phyloP scores from a whole-genome alignment of 2,888 invertebrate species.

The Hyppa rectilinea region DNA sequence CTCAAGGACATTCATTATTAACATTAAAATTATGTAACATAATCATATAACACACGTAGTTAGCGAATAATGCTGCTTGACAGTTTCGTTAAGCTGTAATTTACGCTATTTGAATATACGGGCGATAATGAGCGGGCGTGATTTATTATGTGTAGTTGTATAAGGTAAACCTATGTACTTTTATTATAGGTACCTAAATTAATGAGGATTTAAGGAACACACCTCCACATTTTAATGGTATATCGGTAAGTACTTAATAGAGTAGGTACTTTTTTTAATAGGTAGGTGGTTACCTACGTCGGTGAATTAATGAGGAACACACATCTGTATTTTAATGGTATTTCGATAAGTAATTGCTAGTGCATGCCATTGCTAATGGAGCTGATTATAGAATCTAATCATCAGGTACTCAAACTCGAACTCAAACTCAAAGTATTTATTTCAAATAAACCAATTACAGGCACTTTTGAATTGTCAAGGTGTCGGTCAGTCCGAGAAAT shows the following conservation, averaged over 20 bases:
- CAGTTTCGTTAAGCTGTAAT: constrained; percentile 43
- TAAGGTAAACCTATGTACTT: constrained; percentile 4
- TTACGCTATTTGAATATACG: constrained; percentile 46
- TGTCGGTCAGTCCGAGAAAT: too few relatives aligned
- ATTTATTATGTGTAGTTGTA: constrained; percentile 48
- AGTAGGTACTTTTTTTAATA: background rate
- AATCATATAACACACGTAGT: constrained; percentile 28
- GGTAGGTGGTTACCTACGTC: background rate
- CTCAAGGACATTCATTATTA: constrained; percentile 5
- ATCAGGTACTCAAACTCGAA: too few relatives aligned
- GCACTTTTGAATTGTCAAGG: too few relatives aligned
- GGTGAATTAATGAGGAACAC: background rate
- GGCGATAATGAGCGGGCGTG: constrained; percentile 39
- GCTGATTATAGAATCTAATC: background rate
- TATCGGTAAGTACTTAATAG: background rate
- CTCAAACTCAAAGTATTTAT: too few relatives aligned
- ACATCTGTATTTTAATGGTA: background rate
- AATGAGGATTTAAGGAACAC: constrained; percentile 37
- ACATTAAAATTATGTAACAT: constrained; percentile 3
- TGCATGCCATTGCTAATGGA: background rate
- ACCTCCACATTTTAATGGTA: constrained; percentile 2
- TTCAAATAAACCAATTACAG: too few relatives aligned
- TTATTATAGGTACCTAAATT: constrained; percentile 14
- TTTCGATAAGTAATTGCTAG: background rate
- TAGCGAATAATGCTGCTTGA: constrained; percentile 38